Conservation (phyloP, 2,113 vertebrate genomes). For the Rynchops niger region DNA sequence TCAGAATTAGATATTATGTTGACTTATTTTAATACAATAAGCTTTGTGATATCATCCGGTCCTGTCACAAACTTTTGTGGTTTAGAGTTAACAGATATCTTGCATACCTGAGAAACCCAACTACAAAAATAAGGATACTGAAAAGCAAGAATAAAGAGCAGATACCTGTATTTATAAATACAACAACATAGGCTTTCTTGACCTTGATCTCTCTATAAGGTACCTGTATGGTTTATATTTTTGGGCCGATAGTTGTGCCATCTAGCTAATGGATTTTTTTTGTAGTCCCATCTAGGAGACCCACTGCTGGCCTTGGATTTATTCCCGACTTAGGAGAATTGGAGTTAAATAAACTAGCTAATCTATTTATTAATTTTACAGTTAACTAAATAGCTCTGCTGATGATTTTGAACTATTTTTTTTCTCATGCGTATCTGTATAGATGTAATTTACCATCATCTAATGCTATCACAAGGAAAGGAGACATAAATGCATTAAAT, state of each 20-base stretch:
- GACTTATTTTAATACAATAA: neutral
- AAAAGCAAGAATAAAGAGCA: slow-evolving; percentile 84
- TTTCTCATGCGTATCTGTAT: neutral
- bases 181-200: slow-evolving; percentile 77
- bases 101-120: slow-evolving; percentile 79
- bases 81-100: slow-evolving; percentile 82
- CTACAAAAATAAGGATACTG: slow-evolving; percentile 84
- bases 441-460: neutral
- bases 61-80: neutral
- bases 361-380: neutral
- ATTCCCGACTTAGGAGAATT: neutral
- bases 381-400: neutral
- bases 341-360: neutral
- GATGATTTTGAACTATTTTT: neutral
- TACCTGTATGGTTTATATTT: neutral
- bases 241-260: neutral
- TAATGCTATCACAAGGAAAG: neutral
- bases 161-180: slow-evolving; percentile 81
- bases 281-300: neutral
- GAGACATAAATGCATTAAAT: neutral
- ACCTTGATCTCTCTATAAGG: slow-evolving; percentile 83
- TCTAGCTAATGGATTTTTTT: neutral
- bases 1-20: neutral
- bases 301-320: neutral
- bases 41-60: neutral